Base-by-base conservation (phyloP, 2,113 vertebrate genomes). In the Nothobranchius furzeri region DNA sequence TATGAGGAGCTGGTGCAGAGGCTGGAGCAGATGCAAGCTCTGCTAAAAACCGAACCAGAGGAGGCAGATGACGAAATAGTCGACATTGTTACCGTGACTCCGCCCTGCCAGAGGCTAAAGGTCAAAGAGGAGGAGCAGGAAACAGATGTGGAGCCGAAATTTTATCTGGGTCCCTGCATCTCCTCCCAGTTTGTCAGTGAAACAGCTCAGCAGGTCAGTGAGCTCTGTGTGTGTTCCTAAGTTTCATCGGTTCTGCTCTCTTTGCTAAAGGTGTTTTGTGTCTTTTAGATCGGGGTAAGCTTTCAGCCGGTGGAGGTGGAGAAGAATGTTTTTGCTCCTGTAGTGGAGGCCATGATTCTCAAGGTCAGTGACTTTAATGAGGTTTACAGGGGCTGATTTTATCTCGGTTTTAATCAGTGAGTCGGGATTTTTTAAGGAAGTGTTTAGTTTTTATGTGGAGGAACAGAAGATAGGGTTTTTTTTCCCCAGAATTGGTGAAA, bases 311-410 rank as follows among this genome's bases (percentile, higher is more conserved):
- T 96, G 63, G 96, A 96, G 45, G 92, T 98, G 69, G 94, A 98
- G 60, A 96, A 92, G 86, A 97, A 95, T 4, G 89, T 98, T 60
- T 98, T 95, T 17, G 95, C 95, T 0, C 96, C 96, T 0, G 93
- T 95, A n/a, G 87, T 98, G 1, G 96, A 99, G 89, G 93, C 96
- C 85, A 98, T 99, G 96, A 94, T 99, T 84, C 82, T 98, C 54
- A 99, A 99, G 96, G 97, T 99, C 85, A 12, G 84, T 78, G 36
- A 37, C 61, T 52, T 17, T 7, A 25, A 50, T 11, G 3, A 50
- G 47, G 14, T 17, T 46, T n/a, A 30, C 6, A 10, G 43, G 12
- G 14, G 9, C 42, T 55, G 42, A 45, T 35, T 30, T 35, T 12
- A 51, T 40, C 15, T 37, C 12, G 36, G 24, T 20, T 9, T 43